Percentiles rank a stretch among this genome's conserved stretches.
Conservation (phyloP, 2,113 vertebrate genomes). For the Lycaon pictus region DNA sequence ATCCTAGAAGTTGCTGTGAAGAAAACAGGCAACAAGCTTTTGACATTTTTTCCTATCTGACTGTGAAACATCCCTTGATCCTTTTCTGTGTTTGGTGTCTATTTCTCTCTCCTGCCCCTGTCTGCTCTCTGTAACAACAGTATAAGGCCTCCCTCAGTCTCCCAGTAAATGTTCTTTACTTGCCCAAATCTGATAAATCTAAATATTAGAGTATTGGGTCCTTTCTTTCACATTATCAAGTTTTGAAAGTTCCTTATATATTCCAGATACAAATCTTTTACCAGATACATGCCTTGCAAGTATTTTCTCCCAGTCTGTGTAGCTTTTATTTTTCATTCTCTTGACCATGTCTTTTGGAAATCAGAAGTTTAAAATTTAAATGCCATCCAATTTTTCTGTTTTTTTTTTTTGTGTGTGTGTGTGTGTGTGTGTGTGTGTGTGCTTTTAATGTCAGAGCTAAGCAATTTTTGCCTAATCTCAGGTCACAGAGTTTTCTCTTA, state of each 20-base stretch:
- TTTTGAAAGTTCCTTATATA: constrained; percentile 32
- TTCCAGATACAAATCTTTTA: background rate
- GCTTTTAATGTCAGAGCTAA: background rate
- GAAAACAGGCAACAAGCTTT: background rate
- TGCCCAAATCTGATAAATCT: background rate
- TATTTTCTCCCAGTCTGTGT: background rate
- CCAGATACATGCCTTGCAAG: background rate
- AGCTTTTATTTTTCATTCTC: background rate
- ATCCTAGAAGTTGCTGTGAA: background rate
- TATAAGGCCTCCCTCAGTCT: background rate
- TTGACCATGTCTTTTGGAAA: constrained; percentile 20
- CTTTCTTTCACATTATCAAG: background rate
- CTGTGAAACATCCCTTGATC: background rate
- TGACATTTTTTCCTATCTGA: background rate
- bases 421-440: background rate
- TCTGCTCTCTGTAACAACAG: background rate
- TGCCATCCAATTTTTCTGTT: background rate
- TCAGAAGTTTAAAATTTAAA: background rate
- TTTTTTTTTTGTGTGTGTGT: background rate
- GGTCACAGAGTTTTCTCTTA: background rate
- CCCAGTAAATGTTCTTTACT: background rate
- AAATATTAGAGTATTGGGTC: background rate
- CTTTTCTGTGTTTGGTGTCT: background rate
- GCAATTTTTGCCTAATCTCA: background rate
- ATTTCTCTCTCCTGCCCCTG: background rate